Base-by-base conservation (phyloP, 2,797 vertebrate species). In the Acipenser ruthenus region DNA sequence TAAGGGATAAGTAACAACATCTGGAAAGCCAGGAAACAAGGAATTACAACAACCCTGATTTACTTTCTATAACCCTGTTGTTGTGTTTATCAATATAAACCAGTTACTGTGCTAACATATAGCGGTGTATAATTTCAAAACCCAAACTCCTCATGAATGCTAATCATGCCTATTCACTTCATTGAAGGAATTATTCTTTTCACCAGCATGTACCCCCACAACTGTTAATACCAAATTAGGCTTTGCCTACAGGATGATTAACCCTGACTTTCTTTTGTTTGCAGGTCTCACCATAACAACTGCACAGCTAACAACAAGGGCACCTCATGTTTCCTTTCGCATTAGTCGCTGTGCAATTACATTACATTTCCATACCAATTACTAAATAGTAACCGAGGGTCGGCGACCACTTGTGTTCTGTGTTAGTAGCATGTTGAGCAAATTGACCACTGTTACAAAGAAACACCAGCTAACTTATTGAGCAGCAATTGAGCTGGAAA, bases 361-460 rank as follows among this genome's bases (percentile, higher is more conserved):
- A 86, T 86, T 68, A 82, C 83, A 90, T 91, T 88, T 89, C 79
- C 89, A 91, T 90, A 89, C 86, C 88, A 90, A 90, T 91, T 82
- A 87, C 37, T 37, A 37, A 37, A 37, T 37, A 37, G 37, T 37
- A 37, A 37, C 37, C 37, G 5, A 37, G 37, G 37, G 37, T 37
- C 37, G 37, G 37, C 37, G 3, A 5, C 37, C 37, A 37, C 37
- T 37, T 37, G 37, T 37, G 37, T 37, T 37, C 37, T 37, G 5
- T 37, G 37, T 37, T 37, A 37, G 37, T 37, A 37, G 37, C 37
- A 37, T 37, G 37, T 37, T 37, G 15, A 18, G 23, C 37, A 37
- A 37, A 37, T 37, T 37, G 37, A 37, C 37, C 37, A 37, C 37
- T 4, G 15, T 58, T 11, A n/a, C 12, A n/a, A 12, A 11, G 12